A percentile compares a stretch with the other conserved stretches of the same genome.
These are phyloP conservation scores for Meloidogyne chitwoodi DNA, from an alignment of 1,140 invertebrate genomes.

Conservation along the genomic window DNA sequence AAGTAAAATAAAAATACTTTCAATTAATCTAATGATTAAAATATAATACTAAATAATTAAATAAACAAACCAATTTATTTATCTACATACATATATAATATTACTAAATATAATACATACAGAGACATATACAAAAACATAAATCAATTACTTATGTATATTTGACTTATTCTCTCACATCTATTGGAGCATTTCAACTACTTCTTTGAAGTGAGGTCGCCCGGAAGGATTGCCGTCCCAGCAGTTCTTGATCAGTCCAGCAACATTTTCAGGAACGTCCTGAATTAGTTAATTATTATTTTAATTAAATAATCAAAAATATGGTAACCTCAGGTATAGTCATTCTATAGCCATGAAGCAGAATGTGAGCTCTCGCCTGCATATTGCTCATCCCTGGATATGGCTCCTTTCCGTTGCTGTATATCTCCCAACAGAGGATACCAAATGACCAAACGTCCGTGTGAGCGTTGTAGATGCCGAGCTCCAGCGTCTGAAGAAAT, in stretches of 20 bases:
- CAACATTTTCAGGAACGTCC: neutral
- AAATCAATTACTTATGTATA: too few relatives aligned
- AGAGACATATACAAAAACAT: too few relatives aligned
- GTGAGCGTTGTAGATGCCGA: slow-evolving; percentile 27
- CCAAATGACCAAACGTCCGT: slow-evolving; percentile 33
- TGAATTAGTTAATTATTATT: too few relatives aligned
- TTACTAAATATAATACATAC: too few relatives aligned
- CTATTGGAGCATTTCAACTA: neutral
- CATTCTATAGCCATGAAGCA: neutral
- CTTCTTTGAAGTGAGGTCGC: neutral
- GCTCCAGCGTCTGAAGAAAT: neutral
- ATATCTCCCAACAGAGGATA: slow-evolving; percentile 25
- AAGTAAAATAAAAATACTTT: too few relatives aligned
- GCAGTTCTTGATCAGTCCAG: neutral
- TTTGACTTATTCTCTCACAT: too few relatives aligned
- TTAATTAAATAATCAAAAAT: too few relatives aligned
- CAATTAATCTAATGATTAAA: too few relatives aligned
- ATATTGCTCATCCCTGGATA: slow-evolving; percentile 21
- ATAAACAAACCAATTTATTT: too few relatives aligned
- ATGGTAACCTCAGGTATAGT: neutral
- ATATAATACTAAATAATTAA: too few relatives aligned
- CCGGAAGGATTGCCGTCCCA: neutral
- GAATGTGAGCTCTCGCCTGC: neutral
- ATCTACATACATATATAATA: too few relatives aligned
- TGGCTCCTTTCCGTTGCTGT: slow-evolving; percentile 24